A percentile compares a stretch with the other conserved stretches of the same genome.
Evolutionary conservation across 2,113 vertebrate species (phyloP).

Genomic region (Onychostoma macrolepis): DNA sequence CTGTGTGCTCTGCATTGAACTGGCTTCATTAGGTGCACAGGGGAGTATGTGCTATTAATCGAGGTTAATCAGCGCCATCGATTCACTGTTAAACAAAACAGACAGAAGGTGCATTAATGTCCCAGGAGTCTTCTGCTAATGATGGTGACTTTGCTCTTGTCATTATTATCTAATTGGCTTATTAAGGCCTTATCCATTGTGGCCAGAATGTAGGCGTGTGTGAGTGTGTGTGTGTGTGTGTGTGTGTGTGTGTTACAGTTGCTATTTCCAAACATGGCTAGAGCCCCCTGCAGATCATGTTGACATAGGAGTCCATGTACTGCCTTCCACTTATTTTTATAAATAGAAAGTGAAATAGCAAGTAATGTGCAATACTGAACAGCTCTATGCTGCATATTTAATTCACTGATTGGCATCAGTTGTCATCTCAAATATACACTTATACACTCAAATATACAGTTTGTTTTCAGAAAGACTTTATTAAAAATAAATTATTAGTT

Average conservation of each 20-base stretch:
- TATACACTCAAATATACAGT: too few relatives aligned
- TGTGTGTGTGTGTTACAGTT: neutral
- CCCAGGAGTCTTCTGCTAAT: slow-evolving; percentile 3
- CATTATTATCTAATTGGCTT: slow-evolving; percentile 38
- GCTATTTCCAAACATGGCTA: neutral
- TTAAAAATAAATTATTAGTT: too few relatives aligned
- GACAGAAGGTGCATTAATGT: slow-evolving; percentile 17
- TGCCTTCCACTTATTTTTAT: neutral
- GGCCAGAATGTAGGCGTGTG: neutral
- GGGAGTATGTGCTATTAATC: slow-evolving; percentile 9
- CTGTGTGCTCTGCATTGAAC: neutral
- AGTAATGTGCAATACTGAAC: neutral
- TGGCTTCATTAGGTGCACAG: neutral
- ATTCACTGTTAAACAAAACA: slow-evolving; percentile 6
- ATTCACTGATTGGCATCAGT: too few relatives aligned
- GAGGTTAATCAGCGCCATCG: slow-evolving; percentile 11
- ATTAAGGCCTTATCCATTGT: slow-evolving; percentile 22
- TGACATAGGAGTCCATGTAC: neutral
- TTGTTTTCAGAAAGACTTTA: neutral
- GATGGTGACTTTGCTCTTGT: neutral
- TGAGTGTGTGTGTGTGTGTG: neutral
- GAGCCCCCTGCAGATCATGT: neutral
- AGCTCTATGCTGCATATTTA: neutral
- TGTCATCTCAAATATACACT: too few relatives aligned
- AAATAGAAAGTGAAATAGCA: neutral